Conservation (phyloP, 1,140 invertebrate species). For the Apis laboriosa region DNA sequence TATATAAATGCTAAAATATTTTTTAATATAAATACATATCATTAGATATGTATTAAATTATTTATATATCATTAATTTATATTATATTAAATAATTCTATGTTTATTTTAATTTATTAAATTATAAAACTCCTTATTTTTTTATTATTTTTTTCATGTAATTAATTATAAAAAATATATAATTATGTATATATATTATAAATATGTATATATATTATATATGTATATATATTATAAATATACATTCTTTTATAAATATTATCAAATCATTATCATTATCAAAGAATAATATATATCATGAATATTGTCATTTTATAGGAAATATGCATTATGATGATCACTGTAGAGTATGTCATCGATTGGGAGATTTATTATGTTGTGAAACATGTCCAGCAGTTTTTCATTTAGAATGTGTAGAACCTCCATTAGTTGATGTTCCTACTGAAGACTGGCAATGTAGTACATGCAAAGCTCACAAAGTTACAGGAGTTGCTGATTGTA, state of each 20-base stretch:
- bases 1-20: not conserved
- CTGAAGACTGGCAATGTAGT: constrained; percentile 97
- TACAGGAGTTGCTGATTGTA: constrained; percentile 94
- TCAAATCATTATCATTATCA: no score
- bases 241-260: not conserved
- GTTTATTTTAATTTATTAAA: no score
- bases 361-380: constrained; percentile 97
- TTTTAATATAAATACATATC: not conserved
- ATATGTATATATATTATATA: no score
- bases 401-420: constrained; percentile 98
- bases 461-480: constrained; percentile 96
- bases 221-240: no score
- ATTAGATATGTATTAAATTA: not conserved
- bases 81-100: no score
- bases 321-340: constrained; percentile 96
- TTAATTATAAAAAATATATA: no score
- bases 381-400: constrained; percentile 97
- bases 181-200: no score
- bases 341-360: constrained; percentile 96
- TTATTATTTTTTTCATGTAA: no score
- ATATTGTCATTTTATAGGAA: constrained; percentile 83
- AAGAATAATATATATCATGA: not conserved
- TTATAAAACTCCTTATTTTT: no score
- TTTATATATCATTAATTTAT: not conserved
- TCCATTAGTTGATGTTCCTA: constrained; percentile 94